phyloP scores from a whole-genome alignment of 2,797 vertebrate genomes.

The Anolis apletophallus region DNA sequence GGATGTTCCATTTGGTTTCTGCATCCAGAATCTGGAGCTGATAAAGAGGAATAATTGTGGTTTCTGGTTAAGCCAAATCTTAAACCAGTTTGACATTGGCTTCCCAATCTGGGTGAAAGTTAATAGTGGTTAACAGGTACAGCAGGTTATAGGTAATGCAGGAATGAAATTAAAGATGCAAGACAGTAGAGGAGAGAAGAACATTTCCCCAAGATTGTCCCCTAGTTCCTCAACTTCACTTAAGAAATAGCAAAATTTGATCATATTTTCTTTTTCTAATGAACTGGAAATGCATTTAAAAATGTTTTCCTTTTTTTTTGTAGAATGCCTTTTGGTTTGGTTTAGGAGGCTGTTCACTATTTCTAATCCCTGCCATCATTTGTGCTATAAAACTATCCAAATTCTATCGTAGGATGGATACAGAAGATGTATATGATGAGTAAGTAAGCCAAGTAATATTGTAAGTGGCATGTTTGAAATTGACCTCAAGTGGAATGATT shows the following conservation, averaged over 20 bases:
- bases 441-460: conserved; percentile 77
- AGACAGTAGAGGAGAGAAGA: background rate
- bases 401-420: conserved; percentile 96
- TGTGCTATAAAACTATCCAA: conserved; percentile 93
- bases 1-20: background rate
- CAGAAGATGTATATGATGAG: conserved; percentile 98
- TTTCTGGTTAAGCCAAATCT: background rate
- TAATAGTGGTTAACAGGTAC: background rate
- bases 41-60: background rate
- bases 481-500: background rate
- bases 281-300: too few relatives aligned
- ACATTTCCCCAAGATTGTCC: background rate
- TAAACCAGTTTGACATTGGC: background rate
- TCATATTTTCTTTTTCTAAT: background rate
- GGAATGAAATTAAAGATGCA: background rate
- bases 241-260: background rate
- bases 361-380: conserved; percentile 92
- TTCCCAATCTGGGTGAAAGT: too few relatives aligned
- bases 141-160: background rate
- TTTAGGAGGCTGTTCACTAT: conserved; percentile 87
- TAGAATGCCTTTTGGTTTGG: conserved; percentile 98
- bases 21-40: background rate
- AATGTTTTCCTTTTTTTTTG: conserved; percentile 41
- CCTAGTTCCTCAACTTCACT: too few relatives aligned
- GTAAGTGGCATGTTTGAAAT: too few relatives aligned